phyloP scores from a whole-genome alignment of 1,140 invertebrate genomes.

The Drosophila bocki region DNA sequence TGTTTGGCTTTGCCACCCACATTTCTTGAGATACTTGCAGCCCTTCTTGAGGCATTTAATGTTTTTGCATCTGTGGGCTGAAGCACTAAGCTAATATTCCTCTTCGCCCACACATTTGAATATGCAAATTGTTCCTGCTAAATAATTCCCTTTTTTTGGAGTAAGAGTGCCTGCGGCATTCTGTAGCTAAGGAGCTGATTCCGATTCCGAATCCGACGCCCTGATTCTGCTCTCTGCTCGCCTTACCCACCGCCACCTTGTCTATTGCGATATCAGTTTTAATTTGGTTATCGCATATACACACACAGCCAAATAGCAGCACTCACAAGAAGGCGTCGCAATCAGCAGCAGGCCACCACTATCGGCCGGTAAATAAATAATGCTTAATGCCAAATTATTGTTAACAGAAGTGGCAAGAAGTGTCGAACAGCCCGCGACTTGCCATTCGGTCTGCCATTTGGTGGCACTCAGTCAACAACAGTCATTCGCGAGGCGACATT shows the following conservation, averaged over 20 bases:
- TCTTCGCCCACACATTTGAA: constrained; percentile 16
- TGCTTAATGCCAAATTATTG: constrained; percentile 78
- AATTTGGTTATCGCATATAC: constrained; percentile 71
- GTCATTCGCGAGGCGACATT: constrained; percentile 34
- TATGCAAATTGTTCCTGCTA: constrained; percentile 27
- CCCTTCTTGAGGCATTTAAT: constrained; percentile 5
- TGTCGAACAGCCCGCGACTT: constrained; percentile 61
- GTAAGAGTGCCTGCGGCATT: constrained; percentile 16
- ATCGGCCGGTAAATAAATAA: constrained; percentile 77
- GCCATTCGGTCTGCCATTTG: constrained; percentile 34
- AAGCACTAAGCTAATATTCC: constrained; percentile 18
- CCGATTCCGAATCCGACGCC: not conserved
- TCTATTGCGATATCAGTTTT: constrained; percentile 72
- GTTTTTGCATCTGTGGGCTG: not conserved
- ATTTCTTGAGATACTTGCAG: not conserved
- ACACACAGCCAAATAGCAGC: constrained; percentile 5
- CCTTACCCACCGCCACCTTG: constrained; percentile 54
- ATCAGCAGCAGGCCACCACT: constrained; percentile 49
- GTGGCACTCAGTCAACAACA: constrained; percentile 43
- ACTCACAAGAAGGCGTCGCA: constrained; percentile 38
- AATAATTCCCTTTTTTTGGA: constrained; percentile 35
- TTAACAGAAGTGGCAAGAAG: constrained; percentile 62
- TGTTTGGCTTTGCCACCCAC: not conserved
- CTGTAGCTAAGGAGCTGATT: constrained; percentile 5
- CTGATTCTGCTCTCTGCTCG: constrained; percentile 12